Conservation (phyloP, 2,888 invertebrate genomes). For the Tiliacea citrago region DNA sequence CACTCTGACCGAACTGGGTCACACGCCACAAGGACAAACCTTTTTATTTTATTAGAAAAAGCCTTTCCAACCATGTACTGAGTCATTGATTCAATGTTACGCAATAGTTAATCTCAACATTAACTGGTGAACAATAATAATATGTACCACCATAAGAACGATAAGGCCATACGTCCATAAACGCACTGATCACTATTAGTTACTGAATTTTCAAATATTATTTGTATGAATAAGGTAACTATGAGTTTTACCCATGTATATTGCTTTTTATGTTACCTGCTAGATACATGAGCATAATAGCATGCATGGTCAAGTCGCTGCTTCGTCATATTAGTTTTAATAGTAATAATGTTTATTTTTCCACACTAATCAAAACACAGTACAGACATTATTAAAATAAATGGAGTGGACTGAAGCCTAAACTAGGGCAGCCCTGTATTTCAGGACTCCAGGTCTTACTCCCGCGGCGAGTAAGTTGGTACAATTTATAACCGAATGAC, state of each 20-base stretch:
- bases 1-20: constrained; percentile 72
- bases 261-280: neutral
- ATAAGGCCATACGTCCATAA: neutral
- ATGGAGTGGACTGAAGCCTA: too few relatives aligned
- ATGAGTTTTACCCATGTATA: neutral
- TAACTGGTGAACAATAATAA: neutral
- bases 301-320: too few relatives aligned
- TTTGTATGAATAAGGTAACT: neutral
- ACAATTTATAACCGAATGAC: too few relatives aligned
- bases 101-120: constrained; percentile 8
- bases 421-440: too few relatives aligned
- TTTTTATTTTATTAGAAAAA: constrained; percentile 71
- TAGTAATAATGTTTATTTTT: too few relatives aligned
- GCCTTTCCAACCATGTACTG: constrained; percentile 41
- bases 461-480: too few relatives aligned
- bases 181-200: neutral
- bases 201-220: too few relatives aligned
- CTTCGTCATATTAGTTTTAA: too few relatives aligned
- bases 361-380: too few relatives aligned
- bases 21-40: constrained; percentile 71
- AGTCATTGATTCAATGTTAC: constrained; percentile 40
- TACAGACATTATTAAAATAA: too few relatives aligned
- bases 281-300: neutral
- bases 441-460: too few relatives aligned
- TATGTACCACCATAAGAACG: neutral